Conservation (phyloP, 2,113 vertebrate species). For the Phylloscopus whistleri region DNA sequence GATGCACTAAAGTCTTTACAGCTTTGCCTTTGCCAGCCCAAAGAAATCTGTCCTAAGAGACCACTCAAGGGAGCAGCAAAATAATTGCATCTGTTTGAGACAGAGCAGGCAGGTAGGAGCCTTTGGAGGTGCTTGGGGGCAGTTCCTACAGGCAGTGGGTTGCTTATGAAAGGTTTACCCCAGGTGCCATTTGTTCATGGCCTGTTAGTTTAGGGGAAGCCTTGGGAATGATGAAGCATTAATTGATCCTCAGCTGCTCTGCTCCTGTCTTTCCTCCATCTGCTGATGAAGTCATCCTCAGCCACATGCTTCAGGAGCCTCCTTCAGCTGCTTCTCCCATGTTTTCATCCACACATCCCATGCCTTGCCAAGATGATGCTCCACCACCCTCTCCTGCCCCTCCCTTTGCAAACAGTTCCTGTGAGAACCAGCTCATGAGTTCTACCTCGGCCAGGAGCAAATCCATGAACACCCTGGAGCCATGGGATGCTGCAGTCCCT, state of each 20-base stretch:
- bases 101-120: not conserved
- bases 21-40: not conserved
- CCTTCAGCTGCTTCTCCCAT: not conserved
- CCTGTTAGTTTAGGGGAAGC: not conserved
- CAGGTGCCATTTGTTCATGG: not conserved
- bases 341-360: not conserved
- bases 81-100: not conserved
- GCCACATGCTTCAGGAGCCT: not conserved
- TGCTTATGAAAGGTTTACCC: not conserved
- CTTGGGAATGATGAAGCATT: not conserved
- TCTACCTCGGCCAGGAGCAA: not conserved
- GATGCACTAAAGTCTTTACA: not conserved
- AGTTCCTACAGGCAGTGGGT: not conserved
- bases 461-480: not conserved
- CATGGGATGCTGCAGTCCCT: not conserved
- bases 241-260: not conserved
- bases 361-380: not conserved
- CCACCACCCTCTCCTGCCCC: not conserved
- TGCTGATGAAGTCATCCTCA: not conserved
- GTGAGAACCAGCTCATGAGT: not conserved
- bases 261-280: not conserved
- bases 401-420: not conserved
- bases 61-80: not conserved
- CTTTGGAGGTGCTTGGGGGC: not conserved
- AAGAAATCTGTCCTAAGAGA: not conserved